Conservation (phyloP, 2,888 invertebrate species). For the Helleia helle region DNA sequence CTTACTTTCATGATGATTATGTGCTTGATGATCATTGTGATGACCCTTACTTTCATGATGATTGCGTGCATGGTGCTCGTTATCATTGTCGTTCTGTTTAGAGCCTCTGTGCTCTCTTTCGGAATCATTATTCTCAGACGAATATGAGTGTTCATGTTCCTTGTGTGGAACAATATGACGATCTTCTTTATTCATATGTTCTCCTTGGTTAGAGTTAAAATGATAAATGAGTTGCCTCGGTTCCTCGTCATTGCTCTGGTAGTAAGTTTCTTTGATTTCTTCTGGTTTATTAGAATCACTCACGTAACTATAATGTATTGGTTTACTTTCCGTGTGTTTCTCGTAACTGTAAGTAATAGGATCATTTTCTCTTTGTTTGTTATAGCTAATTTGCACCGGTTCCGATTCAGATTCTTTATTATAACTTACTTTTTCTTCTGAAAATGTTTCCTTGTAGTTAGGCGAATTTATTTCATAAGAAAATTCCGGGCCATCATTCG, state of each 20-base stretch:
- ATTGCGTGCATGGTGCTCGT: slow-evolving; percentile 10
- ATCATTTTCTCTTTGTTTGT: slow-evolving; percentile 35
- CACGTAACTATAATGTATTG: slow-evolving; percentile 30
- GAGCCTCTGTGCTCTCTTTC: neutral
- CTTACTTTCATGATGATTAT: slow-evolving; percentile 14
- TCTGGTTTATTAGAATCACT: slow-evolving; percentile 35
- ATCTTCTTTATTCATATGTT: slow-evolving; percentile 17
- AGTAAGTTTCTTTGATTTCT: slow-evolving; percentile 34
- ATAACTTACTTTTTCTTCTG: slow-evolving; percentile 51
- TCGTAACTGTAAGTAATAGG: slow-evolving; percentile 52
- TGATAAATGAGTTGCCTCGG: slow-evolving; percentile 44
- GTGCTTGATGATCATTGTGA: slow-evolving; percentile 1
- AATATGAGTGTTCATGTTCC: slow-evolving; percentile 18
- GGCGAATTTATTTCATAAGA: slow-evolving; percentile 54
- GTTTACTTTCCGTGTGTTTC: slow-evolving; percentile 35
- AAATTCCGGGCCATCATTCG: slow-evolving; percentile 44
- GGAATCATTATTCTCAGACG: slow-evolving; percentile 8
- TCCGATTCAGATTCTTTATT: slow-evolving; percentile 50
- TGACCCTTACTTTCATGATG: neutral
- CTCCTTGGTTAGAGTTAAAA: slow-evolving; percentile 34
- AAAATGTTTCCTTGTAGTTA: slow-evolving; percentile 51
- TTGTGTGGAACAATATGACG: slow-evolving; percentile 7
- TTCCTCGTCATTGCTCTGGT: slow-evolving; percentile 33
- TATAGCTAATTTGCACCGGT: slow-evolving; percentile 45
- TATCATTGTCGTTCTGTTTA: slow-evolving; percentile 6